Evolutionary conservation across 2,797 vertebrate species (phyloP), one percentile per base, ranked within the genome.

Genomic region (Parauchenoglanis ngamensis): DNA sequence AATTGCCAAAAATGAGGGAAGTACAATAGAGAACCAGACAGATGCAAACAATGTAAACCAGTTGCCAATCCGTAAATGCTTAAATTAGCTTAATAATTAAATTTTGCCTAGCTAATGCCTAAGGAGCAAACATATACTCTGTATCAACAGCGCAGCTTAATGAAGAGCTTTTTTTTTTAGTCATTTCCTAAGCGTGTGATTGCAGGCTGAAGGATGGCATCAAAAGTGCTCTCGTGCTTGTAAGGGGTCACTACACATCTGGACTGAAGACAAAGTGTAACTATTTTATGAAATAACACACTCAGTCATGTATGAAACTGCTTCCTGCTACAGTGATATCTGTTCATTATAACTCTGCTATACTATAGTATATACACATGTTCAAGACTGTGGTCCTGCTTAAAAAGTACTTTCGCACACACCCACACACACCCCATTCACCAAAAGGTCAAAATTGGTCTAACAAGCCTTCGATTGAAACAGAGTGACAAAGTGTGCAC

Each of bases 21-120:
- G 54, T 56, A n/a, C 21, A 73, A 28, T 49, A 78, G 67, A 2
- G 19, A 49, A 67, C 59, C 28, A 65, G 8, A 54, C 28, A 21
- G 75, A 65, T 35, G 5, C 52, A 78, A 54, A 10, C 7, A n/a
- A 7, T 63, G 15, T 28, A 31, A 59, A 28, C 35, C 10, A 56
- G 52, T 68, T 23, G 31, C 2, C 31, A n/a, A 57, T 68, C 25
- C 2, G 54, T 86, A 59, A 86, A 75, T 75, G 72, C 72, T 75
- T 75, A 52, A 75, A 75, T 44, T 86, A 79, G 49, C 12, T 44
- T 59, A n/a, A 44, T 40, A 57, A 79, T 80, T 46, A 23, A 23
- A 81, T 19, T 40, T 35, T 56, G 52, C 17, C 63, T 68, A 57
- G 49, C 52, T 40, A 81, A 1, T 59, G 52, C 15, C 35, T 86